Percentiles rank a stretch among this genome's conserved stretches.
These are phyloP conservation scores for Ischnus inquisitorius DNA, from an alignment of 2,888 invertebrate species.

Conservation along the genomic window DNA sequence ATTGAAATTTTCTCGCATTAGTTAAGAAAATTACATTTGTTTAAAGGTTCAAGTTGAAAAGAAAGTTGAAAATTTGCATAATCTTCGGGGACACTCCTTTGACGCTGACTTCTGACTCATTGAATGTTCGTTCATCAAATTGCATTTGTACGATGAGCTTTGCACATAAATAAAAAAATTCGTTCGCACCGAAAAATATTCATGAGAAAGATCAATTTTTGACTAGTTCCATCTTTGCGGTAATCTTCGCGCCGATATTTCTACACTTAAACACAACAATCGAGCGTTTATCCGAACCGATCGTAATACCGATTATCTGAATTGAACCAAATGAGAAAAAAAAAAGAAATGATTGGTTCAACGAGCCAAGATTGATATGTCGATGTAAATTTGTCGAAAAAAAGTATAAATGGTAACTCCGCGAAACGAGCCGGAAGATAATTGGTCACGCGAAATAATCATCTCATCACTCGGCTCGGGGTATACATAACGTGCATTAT, in stretches of 20 bases:
- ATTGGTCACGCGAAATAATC: slow-evolving; percentile 50
- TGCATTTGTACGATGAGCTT: too few relatives aligned
- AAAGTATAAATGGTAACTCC: slow-evolving; percentile 1
- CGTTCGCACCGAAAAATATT: too few relatives aligned
- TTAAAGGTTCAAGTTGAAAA: not conserved
- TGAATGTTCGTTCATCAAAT: too few relatives aligned
- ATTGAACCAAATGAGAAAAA: not conserved
- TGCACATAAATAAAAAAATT: too few relatives aligned
- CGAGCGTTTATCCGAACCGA: not conserved
- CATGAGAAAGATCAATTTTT: too few relatives aligned
- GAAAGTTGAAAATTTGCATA: not conserved
- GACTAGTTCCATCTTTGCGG: too few relatives aligned
- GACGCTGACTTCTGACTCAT: too few relatives aligned
- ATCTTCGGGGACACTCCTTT: not conserved
- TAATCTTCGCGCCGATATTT: too few relatives aligned
- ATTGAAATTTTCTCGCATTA: not conserved
- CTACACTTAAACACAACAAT: too few relatives aligned
- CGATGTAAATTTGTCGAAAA: slow-evolving; percentile 35
- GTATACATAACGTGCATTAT: slow-evolving; percentile 31
- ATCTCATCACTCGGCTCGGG: slow-evolving; percentile 38
- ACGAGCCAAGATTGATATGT: not conserved
- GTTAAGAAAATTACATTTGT: not conserved
- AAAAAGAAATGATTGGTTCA: not conserved
- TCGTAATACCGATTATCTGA: not conserved
- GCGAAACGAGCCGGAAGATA: slow-evolving; percentile 9